Evolutionary conservation across 2,888 invertebrate genomes (phyloP), one percentile per base, ranked within the genome.

Genomic region (Rhamnusium bicolor): DNA sequence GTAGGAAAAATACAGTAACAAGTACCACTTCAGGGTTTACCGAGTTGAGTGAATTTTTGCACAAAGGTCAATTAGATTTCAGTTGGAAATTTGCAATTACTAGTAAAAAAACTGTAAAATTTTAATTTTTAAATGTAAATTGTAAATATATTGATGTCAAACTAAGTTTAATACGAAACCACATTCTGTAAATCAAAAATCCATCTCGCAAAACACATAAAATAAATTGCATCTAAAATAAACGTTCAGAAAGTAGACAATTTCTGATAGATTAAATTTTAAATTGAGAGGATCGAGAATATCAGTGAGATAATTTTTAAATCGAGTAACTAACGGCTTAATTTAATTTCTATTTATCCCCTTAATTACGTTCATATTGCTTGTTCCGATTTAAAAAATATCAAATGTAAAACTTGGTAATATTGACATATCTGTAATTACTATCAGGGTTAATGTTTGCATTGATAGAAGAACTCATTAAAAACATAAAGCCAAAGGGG

Each of bases 361-460:
- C 63, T 65, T 53, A 65, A 65, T 65, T 65, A 51, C 47, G 24
- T 53, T 46, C 47, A 16, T 51, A 68, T 68, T 68, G 60, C 60
- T 53, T 40, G n/a, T 24, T 19, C 29, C 6, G 68, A 60, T 68
- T 60, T 60, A 56, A 68, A 68, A 67, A 68, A 49, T 62, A 6
- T 49, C 47, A 21, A 32, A 49, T 27, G 29, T 5, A 49, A 60
- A 58, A 68, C 51, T 27, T 27, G 68, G 58, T 68, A 65, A 68
- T 60, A 68, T 68, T 40, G 68, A 68, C 58, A 49, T n/a, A 68
- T 68, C 58, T 24, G 49, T 68, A 68, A 68, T 68, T 56, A 58
- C 68, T 60, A 68, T 68, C 61, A 24, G 60, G 68, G 29, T 68
- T 68, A 68, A 58, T 49, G 58, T 68, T 32, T 29, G 58, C 60